Base-by-base conservation (phyloP, 2,113 vertebrate genomes). In the Rhinopomastus cyanomelas region DNA sequence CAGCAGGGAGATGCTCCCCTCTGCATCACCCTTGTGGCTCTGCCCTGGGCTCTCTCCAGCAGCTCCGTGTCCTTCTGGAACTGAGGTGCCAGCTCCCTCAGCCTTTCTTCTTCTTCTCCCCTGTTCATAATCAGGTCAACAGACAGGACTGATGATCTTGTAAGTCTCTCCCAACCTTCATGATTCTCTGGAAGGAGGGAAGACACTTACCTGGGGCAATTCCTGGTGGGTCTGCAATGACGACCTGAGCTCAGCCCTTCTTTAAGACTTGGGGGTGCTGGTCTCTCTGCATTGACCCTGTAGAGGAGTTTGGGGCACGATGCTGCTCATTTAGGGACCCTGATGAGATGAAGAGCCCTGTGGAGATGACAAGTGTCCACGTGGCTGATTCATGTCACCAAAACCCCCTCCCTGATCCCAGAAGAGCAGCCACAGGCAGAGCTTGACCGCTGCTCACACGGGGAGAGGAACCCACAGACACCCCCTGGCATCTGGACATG, bases 351-450 rank as follows among this genome's bases (percentile, higher is more conserved):
- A 22, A 8, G 5, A 1, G 13, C 6, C 5, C 22, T 9, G 30
- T 1, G 12, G 57, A 55, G 52, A 55, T 36, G 39, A 42, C 20
- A 79, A 60, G 37, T 3, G 4, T 30, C 57, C 42, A 6, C 44
- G 4, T 1, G 1, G 5, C 44, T 65, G 34, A 65, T 65, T 42
- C n/a, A 42, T 4, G 12, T 2, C 15, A 16, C 5, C 5, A 65
- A 81, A 65, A 5, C 62, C 4, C 6, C 13, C 59, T 10, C 23
- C 36, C 21, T 1, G 0, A 13, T 20, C n/a, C 64, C 6, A 39
- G 48, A 39, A 48, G 23, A 26, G 10, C 46, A 36, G 64, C 39
- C 39, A 12, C 12, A 4, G 32, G 15, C 6, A 27, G 37, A 44
- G 46, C 42, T 12, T 56, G 17, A 12, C 14, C 55, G 64, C 56